A percentile compares a stretch with the other conserved stretches of the same genome.
Conservation (phyloP, 2,888 invertebrate genomes). For the Parapristionchus giblindavisi region DNA sequence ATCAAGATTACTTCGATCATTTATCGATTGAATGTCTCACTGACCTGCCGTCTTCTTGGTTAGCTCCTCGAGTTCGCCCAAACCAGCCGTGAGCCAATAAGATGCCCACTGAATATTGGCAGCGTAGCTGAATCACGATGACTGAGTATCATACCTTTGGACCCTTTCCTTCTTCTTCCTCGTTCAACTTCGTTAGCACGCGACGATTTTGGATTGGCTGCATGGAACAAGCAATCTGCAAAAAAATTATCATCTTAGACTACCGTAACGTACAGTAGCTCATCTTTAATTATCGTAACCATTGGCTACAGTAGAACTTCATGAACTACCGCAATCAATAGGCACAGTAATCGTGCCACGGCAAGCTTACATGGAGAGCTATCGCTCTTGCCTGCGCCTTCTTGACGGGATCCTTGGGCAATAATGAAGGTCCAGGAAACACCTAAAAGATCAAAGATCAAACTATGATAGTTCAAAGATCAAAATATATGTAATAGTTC, state of each 20-base stretch:
- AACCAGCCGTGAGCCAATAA: slow-evolving; percentile 75
- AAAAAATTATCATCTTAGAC: too few relatives aligned
- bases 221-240: slow-evolving; percentile 85
- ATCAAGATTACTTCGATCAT: slow-evolving; percentile 1
- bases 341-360: too few relatives aligned
- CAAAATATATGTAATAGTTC: too few relatives aligned
- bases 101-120: slow-evolving; percentile 48
- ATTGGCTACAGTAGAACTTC: neutral
- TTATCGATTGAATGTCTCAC: too few relatives aligned
- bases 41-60: slow-evolving; percentile 80
- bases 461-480: too few relatives aligned
- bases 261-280: too few relatives aligned
- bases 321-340: too few relatives aligned
- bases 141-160: neutral
- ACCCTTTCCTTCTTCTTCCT: slow-evolving; percentile 35
- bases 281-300: neutral
- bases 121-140: neutral
- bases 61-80: slow-evolving; percentile 79
- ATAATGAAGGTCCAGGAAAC: slow-evolving; percentile 81
- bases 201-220: slow-evolving; percentile 93
- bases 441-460: too few relatives aligned
- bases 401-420: slow-evolving; percentile 77
- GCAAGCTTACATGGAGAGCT: slow-evolving; percentile 58
- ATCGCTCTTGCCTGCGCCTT: slow-evolving; percentile 81
- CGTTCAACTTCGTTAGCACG: slow-evolving; percentile 79